These are phyloP conservation scores for Probaryconus sp. DNA, from an alignment of 1,140 invertebrate species.

Conservation along the genomic window DNA sequence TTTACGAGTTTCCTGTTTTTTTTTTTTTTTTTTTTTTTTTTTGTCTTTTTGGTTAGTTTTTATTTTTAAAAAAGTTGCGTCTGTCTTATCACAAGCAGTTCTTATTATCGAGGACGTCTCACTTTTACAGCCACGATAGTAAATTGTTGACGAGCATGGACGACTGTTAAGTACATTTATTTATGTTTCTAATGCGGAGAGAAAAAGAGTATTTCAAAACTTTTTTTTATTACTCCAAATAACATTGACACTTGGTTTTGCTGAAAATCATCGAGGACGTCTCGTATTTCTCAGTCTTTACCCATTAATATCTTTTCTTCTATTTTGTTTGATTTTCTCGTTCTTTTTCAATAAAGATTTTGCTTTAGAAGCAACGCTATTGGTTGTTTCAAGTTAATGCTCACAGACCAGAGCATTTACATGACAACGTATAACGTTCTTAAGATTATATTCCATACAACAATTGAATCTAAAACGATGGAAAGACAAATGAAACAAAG, in stretches of 20 bases:
- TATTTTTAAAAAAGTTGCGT: constrained; percentile 25
- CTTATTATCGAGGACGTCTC: constrained; percentile 55
- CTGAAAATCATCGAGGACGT: not conserved
- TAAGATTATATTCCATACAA: too few relatives aligned
- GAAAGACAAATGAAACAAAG: not conserved
- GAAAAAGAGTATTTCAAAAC: not conserved
- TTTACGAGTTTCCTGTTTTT: too few relatives aligned
- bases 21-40: too few relatives aligned
- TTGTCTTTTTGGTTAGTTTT: too few relatives aligned
- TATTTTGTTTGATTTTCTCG: too few relatives aligned
- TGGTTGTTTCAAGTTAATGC: too few relatives aligned
- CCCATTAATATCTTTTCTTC: too few relatives aligned
- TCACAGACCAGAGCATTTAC: too few relatives aligned
- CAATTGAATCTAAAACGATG: too few relatives aligned
- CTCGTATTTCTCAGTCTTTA: constrained; percentile 21
- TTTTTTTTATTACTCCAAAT: not conserved
- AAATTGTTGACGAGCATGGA: constrained; percentile 51
- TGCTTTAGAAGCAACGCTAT: too few relatives aligned
- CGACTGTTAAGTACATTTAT: constrained; percentile 18
- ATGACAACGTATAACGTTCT: too few relatives aligned
- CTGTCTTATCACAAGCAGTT: constrained; percentile 58
- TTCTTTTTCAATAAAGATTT: too few relatives aligned
- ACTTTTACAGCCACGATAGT: constrained; percentile 48
- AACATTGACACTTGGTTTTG: not conserved
- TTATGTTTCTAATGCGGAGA: not conserved